A percentile compares a stretch with the other conserved stretches of the same genome.
These are phyloP conservation scores for Channa striata DNA, from an alignment of 2,797 vertebrate genomes.

Conservation along the genomic window DNA sequence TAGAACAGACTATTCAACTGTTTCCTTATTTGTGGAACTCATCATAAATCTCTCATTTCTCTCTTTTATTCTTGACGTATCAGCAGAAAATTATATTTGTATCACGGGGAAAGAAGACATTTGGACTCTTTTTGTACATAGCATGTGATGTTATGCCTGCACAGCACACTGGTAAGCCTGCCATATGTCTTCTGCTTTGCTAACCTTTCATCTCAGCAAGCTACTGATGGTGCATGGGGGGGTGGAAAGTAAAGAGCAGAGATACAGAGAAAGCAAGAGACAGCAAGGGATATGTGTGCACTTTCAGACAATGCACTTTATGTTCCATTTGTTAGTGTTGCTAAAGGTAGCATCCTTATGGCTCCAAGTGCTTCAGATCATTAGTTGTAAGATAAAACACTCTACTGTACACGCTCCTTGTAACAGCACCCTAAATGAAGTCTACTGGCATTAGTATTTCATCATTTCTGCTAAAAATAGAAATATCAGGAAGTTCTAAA, in stretches of 20 bases:
- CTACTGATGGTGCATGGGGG: conserved; percentile 19
- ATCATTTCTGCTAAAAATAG: conserved; percentile 46
- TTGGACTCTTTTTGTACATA: neutral
- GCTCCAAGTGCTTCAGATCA: conserved; percentile 35
- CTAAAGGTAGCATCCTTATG: conserved; percentile 26
- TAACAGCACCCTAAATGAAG: conserved; percentile 10
- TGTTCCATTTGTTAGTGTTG: conserved; percentile 46
- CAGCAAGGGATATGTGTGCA: conserved; percentile 18
- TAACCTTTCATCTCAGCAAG: conserved; percentile 45
- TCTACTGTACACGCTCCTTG: conserved; percentile 10
- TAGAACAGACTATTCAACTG: neutral
- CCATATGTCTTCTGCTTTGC: conserved; percentile 47
- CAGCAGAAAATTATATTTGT: neutral
- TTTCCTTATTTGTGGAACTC: no score
- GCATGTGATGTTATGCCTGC: conserved; percentile 23
- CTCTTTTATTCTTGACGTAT: neutral
- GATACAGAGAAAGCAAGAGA: conserved; percentile 2
- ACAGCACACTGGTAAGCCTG: conserved; percentile 31
- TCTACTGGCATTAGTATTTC: no score
- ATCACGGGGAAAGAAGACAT: conserved; percentile 6
- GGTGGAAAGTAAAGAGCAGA: neutral
- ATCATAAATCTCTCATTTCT: neutral
- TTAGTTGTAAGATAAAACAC: conserved; percentile 36
- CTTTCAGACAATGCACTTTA: conserved; percentile 37
- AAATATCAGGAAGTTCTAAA: conserved; percentile 18